Evolutionary conservation across 2,113 vertebrate species (phyloP).

Genomic region (Motacilla alba): DNA sequence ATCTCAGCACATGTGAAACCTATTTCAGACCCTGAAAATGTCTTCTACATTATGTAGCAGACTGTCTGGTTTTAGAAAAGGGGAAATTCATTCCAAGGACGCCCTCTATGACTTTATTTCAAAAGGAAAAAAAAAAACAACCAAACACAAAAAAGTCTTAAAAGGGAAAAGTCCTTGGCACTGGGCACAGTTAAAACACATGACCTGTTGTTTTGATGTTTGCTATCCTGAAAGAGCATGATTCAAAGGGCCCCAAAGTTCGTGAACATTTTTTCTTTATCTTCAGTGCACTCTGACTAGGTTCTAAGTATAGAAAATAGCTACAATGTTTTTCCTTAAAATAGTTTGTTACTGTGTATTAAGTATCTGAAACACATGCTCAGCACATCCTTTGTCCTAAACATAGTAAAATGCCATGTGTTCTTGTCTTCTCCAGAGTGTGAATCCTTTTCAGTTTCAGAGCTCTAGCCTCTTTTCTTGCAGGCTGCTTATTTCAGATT

Average conservation of each 20-base stretch:
- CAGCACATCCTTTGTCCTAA: background rate
- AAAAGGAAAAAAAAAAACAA: background rate
- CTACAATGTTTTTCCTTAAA: background rate
- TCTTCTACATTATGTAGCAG: background rate
- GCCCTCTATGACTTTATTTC: background rate
- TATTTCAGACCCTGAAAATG: background rate
- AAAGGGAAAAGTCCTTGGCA: background rate
- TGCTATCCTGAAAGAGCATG: background rate
- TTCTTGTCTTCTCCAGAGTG: background rate
- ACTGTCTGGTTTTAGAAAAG: background rate
- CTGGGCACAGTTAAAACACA: background rate
- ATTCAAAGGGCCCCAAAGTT: background rate
- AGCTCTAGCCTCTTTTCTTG: background rate
- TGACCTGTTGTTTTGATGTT: background rate
- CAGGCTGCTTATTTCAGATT: background rate
- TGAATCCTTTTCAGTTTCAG: background rate
- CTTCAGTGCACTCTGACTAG: background rate
- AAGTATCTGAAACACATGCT: background rate
- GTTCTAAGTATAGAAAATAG: background rate
- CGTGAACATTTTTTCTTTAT: background rate
- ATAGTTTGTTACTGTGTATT: background rate
- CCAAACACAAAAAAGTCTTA: background rate
- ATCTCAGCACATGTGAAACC: background rate
- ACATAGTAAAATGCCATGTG: background rate
- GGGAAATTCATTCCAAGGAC: background rate